Conservation (phyloP, 30 jellyfish, hydroid and myxozoan genomes). For the Sanderia malayensis region DNA sequence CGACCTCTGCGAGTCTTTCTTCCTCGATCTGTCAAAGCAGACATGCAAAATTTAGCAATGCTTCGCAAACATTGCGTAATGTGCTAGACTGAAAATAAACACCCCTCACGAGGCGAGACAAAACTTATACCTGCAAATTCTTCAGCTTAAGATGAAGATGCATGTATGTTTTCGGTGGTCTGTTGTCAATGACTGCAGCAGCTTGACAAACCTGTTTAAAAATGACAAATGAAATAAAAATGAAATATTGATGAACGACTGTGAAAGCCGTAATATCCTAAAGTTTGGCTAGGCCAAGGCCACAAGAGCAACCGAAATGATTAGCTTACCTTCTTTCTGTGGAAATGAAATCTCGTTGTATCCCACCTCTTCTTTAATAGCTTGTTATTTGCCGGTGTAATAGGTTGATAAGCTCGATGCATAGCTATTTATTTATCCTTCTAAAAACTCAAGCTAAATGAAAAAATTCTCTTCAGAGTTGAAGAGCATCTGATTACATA, state of each 20-base stretch:
- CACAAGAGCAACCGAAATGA: too few species aligned
- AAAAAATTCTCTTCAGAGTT: not conserved
- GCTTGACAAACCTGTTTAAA: conserved; percentile 73
- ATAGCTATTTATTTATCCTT: conserved; percentile 11
- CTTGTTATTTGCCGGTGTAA: conserved; percentile 95
- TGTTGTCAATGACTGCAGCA: conserved; percentile 81
- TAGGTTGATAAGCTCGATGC: conserved; percentile 99
- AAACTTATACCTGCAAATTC: conserved; percentile 81
- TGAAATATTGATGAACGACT: too few species aligned
- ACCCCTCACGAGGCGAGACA: too few species aligned
- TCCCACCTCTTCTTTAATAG: conserved; percentile 91
- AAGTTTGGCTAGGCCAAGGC: not conserved
- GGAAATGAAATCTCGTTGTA: conserved; percentile 73
- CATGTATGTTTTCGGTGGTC: conserved; percentile 90
- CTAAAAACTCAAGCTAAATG: not conserved
- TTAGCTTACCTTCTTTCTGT: conserved; percentile 90
- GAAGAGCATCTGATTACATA: not conserved
- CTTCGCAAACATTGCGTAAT: not conserved
- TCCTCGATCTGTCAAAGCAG: conserved; percentile 71
- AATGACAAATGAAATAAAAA: not conserved
- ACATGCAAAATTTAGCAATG: not conserved
- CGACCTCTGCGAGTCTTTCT: conserved; percentile 90
- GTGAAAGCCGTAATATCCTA: too few species aligned
- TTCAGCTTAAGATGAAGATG: conserved; percentile 87
- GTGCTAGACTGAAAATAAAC: not conserved